Evolutionary conservation across 2,113 vertebrate species (phyloP), one percentile per base, ranked within the genome.

Genomic region (Narcine bancroftii): DNA sequence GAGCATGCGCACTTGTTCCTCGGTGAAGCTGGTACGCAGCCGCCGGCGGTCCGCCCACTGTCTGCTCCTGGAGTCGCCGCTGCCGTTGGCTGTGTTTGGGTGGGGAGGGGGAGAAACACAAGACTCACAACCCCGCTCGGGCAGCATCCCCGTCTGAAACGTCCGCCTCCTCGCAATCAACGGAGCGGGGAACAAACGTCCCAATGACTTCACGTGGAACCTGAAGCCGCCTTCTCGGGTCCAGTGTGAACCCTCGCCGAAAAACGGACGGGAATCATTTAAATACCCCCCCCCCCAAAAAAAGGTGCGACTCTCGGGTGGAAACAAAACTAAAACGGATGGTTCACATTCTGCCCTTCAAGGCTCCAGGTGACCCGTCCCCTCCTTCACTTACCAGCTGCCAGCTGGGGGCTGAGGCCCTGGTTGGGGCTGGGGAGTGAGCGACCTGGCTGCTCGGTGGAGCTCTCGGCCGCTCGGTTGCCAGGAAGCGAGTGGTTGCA

Each of bases 21-120:
- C 42, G 19, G 39, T 91, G 89, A 91, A 91, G 60, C 69, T 66
- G 66, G 89, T 91, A 5, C 89, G 89, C 6, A 69, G 89, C 24
- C 89, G 63, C 39, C 89, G 89, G 39, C 65, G 89, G 5, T 91
- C 89, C 11, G 89, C 24, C 63, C 65, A 91, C 19, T 69, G 39
- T 11, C 66, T 39, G 36, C 0, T 91, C 39, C 65, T 33, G 65
- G 24, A 45, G 24, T 66, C 63, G 24, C n/a, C n/a, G n/a, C n/a
- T n/a, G n/a, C n/a, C n/a, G n/a, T n/a, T n/a, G n/a, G n/a, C n/a
- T n/a, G n/a, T n/a, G n/a, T n/a, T n/a, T n/a, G n/a, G n/a, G n/a
- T n/a, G n/a, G n/a, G n/a, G n/a, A n/a, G n/a, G n/a, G n/a, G n/a
- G n/a, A n/a, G n/a, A n/a, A n/a, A n/a, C n/a, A n/a, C n/a, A n/a